Conservation (phyloP, 2,113 vertebrate genomes). For the Engystomops pustulosus region DNA sequence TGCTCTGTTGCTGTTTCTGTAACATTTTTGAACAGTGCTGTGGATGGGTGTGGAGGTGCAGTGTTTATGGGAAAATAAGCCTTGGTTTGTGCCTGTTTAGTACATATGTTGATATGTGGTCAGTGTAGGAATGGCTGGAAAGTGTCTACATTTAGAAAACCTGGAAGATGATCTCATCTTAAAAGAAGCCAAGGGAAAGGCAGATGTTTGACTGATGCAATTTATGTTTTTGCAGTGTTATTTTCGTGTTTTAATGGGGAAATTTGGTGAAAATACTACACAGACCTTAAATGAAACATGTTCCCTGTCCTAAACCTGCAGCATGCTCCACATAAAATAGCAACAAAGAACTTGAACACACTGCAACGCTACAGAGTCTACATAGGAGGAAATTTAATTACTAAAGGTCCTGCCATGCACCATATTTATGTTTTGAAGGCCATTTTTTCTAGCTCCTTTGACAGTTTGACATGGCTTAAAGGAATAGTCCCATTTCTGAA, state of each 20-base stretch:
- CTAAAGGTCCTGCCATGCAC: no score
- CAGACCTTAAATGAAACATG: no score
- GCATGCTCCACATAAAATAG: no score
- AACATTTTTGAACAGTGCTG: no score
- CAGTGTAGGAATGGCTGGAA: constrained; percentile 40
- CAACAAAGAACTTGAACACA: no score
- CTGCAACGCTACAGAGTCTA: no score
- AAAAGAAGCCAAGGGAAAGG: constrained; percentile 35
- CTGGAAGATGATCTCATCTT: constrained; percentile 41
- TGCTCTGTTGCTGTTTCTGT: neutral
- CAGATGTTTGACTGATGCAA: constrained; percentile 50
- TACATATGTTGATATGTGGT: constrained; percentile 47
- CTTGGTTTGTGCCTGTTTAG: neutral
- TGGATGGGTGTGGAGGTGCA: neutral
- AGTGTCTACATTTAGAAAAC: constrained; percentile 8
- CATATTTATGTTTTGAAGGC: no score
- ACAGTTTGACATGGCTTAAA: no score
- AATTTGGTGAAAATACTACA: neutral
- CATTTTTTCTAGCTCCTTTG: no score
- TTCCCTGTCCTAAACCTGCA: no score
- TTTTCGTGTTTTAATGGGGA: constrained; percentile 5
- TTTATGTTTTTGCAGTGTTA: neutral
- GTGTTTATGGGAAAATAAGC: constrained; percentile 4
- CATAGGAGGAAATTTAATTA: no score
- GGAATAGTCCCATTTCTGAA: no score